Evolutionary conservation across 2,113 vertebrate species (phyloP).

Genomic region (Ammodytes marinus): DNA sequence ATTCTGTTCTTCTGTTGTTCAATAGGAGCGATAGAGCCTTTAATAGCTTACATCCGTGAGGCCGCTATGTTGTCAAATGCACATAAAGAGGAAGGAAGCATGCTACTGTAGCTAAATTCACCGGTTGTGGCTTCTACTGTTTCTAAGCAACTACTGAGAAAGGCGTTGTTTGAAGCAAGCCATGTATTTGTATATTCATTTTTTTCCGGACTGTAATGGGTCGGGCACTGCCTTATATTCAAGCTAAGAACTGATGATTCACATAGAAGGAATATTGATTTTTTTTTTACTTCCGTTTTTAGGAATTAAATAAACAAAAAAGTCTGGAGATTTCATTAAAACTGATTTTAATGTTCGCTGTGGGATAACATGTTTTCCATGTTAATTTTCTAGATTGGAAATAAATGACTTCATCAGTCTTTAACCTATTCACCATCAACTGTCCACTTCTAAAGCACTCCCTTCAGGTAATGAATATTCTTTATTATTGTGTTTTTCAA

Average conservation of each 20-base stretch:
- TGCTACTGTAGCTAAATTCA: background rate
- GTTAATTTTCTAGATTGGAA: too few relatives aligned
- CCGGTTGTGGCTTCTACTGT: background rate
- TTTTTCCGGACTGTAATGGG: background rate
- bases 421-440: too few relatives aligned
- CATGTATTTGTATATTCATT: background rate
- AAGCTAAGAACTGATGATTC: background rate
- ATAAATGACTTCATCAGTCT: too few relatives aligned
- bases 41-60: background rate
- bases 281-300: background rate
- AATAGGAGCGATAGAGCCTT: background rate
- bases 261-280: background rate
- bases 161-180: background rate
- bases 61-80: background rate
- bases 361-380: too few relatives aligned
- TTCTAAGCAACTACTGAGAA: constrained; percentile 41
- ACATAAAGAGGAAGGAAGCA: background rate
- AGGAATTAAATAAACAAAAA: background rate
- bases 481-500: too few relatives aligned
- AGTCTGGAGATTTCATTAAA: background rate
- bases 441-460: too few relatives aligned
- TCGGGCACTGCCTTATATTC: background rate
- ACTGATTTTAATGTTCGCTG: background rate
- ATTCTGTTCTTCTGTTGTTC: background rate
- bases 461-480: too few relatives aligned